Evolutionary conservation across 2,888 invertebrate genomes (phyloP).

Genomic region (Parasteatoda lunata): DNA sequence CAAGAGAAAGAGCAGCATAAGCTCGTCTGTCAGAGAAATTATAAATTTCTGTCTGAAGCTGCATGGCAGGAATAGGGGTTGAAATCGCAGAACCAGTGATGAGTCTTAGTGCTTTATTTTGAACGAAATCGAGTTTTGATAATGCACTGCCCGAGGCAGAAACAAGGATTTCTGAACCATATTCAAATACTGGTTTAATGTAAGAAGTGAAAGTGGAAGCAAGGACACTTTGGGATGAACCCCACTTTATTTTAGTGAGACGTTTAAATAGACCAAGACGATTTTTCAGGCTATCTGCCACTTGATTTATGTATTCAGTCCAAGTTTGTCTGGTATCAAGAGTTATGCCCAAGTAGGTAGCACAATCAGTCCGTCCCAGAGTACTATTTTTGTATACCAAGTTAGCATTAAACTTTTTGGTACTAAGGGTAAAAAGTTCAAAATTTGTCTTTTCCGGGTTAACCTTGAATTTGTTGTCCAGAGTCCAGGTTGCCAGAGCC

Average conservation of each 20-base stretch:
- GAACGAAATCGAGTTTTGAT: not conserved
- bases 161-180: conserved; percentile 1
- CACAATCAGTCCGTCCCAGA: no score
- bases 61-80: conserved; percentile 5
- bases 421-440: no score
- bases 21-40: not conserved
- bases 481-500: no score
- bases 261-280: not conserved
- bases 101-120: conserved; percentile 1
- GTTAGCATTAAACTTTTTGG: no score
- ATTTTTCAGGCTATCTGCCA: not conserved
- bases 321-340: not conserved
- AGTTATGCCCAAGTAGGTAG: no score
- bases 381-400: no score
- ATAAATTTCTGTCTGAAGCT: not conserved
- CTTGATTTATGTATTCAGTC: not conserved
- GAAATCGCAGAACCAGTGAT: conserved; percentile 11
- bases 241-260: not conserved
- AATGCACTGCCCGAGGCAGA: not conserved
- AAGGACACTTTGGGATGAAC: conserved; percentile 6
- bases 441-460: no score
- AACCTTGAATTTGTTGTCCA: no score
- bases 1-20: not conserved
- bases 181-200: not conserved
- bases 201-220: not conserved